Evolutionary conservation across 2,888 invertebrate species (phyloP), one percentile per base, ranked within the genome.

Genomic region (Trachelus iudaicus): DNA sequence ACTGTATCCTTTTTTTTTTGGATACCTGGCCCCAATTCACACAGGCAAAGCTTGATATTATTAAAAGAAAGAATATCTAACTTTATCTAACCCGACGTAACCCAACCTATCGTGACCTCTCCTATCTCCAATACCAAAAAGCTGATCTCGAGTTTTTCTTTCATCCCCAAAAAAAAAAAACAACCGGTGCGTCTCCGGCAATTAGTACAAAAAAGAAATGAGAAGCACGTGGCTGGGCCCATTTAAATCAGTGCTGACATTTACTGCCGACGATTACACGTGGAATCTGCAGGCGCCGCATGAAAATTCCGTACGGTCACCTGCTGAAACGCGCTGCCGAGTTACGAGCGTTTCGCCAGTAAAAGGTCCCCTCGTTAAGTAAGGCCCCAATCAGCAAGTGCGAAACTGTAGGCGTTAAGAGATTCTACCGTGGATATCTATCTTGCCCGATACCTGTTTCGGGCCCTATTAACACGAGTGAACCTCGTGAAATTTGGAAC

Each of bases 181-280:
- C 2, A 23, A 23, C 56, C 23, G 56, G 82, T 78, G 81, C 73
- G 76, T 81, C 82, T 84, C 82, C 78, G 77, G 84, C 83, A 83
- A 88, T 87, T 86, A 83, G 82, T 81, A 79, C 81, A 83, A 84
- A 85, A 56, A 23, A 40, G 1, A 86, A 86, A 84, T 81, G 81
- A 83, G 83, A 85, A 80, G 81, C 81, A 82, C 81, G 83, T 73
- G 83, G 81, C 83, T 9, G 84, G 85, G 84, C 83, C 83, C 82
- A 81, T 80, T 83, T 85, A 86, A 88, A 88, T 87, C 86, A 87
- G 82, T 80, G 77, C 75, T 79, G 84, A 88, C 85, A 78, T 88
- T 87, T 86, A 88, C 86, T 85, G 85, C 85, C 83, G 79, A 76
- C 81, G 83, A 85, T 87, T 85, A 85, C 81, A 79, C 80, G 79